These are phyloP conservation scores for Epinotia demarniana DNA, from an alignment of 2,888 invertebrate species.

Conservation along the genomic window DNA sequence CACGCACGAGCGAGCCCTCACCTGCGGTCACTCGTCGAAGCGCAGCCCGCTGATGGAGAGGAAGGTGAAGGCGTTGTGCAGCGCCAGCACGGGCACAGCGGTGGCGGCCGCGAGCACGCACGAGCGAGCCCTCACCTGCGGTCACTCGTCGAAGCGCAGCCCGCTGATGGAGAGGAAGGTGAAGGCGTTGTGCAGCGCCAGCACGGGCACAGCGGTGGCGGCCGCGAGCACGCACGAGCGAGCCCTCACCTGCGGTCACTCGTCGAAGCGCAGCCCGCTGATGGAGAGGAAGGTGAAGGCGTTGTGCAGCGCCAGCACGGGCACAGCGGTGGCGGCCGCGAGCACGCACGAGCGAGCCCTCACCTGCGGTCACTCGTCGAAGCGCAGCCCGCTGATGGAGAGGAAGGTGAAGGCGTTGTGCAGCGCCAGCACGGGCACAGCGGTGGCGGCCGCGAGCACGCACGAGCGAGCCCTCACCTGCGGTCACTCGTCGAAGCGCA, in stretches of 20 bases:
- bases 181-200: conserved; percentile 90
- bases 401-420: conserved; percentile 85
- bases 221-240: conserved; percentile 84
- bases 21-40: background rate
- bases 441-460: conserved; percentile 87
- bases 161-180: background rate
- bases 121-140: too few species aligned
- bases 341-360: conserved; percentile 72
- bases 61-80: conserved; percentile 86
- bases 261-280: background rate
- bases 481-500: background rate
- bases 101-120: conserved; percentile 87
- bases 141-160: background rate
- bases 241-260: too few species aligned
- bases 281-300: conserved; percentile 61
- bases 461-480: too few species aligned
- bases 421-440: conserved; percentile 91
- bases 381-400: background rate
- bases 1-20: too few species aligned
- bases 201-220: conserved; percentile 91
- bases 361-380: background rate
- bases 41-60: background rate
- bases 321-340: conserved; percentile 90
- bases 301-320: conserved; percentile 91
- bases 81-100: conserved; percentile 90